Conservation (phyloP, 1,140 invertebrate species). For the Pogonognathellus flavescens region DNA sequence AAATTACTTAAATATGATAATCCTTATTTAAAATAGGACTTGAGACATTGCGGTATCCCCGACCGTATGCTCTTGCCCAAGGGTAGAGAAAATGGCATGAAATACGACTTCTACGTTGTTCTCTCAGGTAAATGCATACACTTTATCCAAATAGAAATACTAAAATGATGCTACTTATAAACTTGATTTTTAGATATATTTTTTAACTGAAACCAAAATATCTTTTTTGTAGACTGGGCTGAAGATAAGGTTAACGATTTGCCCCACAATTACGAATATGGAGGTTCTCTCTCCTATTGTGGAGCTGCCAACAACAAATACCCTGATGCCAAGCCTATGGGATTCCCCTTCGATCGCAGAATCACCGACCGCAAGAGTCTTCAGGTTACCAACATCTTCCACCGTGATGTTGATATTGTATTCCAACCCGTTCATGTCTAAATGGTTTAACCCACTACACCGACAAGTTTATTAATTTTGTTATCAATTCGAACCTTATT, state of each 20-base stretch:
- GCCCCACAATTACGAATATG: slow-evolving; percentile 59
- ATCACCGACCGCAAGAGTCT: slow-evolving; percentile 47
- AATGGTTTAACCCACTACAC: background rate
- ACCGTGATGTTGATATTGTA: slow-evolving; percentile 44
- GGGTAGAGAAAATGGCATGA: background rate
- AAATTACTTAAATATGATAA: too few relatives aligned
- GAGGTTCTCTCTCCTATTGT: slow-evolving; percentile 65
- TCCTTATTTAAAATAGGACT: background rate
- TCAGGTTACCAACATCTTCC: slow-evolving; percentile 40
- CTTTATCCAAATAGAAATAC: too few relatives aligned
- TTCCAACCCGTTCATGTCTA: background rate
- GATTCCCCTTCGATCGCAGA: slow-evolving; percentile 65
- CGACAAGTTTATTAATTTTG: background rate
- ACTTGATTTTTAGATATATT: too few relatives aligned
- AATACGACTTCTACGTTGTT: background rate
- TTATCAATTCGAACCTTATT: background rate
- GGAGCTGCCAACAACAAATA: slow-evolving; percentile 66
- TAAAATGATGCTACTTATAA: too few relatives aligned
- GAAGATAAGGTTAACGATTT: slow-evolving; percentile 14
- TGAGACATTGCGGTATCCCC: slow-evolving; percentile 6
- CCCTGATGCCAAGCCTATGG: slow-evolving; percentile 72
- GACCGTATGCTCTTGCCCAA: slow-evolving; percentile 23
- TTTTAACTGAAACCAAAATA: too few relatives aligned
- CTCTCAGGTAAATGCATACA: too few relatives aligned
- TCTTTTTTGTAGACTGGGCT: too few relatives aligned